Percentiles rank a stretch among this genome's conserved stretches.
These are phyloP conservation scores for Hormiphora californensis DNA, from an alignment of 37 sponge, comb jelly and placozoan genomes.

Conservation along the genomic window DNA sequence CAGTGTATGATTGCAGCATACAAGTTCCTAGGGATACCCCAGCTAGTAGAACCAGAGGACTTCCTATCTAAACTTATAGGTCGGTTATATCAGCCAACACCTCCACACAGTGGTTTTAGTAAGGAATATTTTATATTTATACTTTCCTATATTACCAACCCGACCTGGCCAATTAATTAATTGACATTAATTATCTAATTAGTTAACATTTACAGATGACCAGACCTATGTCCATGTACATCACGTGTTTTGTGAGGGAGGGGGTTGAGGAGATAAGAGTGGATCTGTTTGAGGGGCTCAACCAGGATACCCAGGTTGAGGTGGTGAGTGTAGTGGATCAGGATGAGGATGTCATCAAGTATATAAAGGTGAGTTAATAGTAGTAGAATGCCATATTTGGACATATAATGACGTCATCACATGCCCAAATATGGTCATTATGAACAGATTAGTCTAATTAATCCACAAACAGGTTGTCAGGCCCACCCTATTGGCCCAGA, in stretches of 20 bases:
- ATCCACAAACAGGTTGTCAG: too few species aligned
- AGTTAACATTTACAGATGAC: not conserved
- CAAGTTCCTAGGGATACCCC: slow-evolving; percentile 47
- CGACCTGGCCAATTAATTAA: too few species aligned
- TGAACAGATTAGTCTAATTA: too few species aligned
- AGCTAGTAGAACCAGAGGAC: slow-evolving; percentile 52
- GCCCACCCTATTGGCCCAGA: too few species aligned
- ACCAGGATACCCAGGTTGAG: not conserved
- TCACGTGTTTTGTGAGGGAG: slow-evolving; percentile 26
- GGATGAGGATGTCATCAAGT: not conserved
- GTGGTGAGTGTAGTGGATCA: not conserved
- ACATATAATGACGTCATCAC: too few species aligned
- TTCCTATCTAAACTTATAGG: slow-evolving; percentile 40
- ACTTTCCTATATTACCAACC: not conserved
- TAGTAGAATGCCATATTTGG: too few species aligned
- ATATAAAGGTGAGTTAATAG: not conserved
- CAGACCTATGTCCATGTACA: slow-evolving; percentile 55
- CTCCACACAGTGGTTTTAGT: not conserved
- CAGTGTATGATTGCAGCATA: slow-evolving; percentile 48
- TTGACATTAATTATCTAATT: not conserved
- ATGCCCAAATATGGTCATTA: too few species aligned
- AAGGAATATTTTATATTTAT: not conserved
- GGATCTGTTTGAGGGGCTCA: slow-evolving; percentile 26
- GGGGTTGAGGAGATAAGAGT: slow-evolving; percentile 38
- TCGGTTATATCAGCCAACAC: not conserved